Evolutionary conservation across 1,140 invertebrate genomes (phyloP), one percentile per base, ranked within the genome.

Genomic region (Drosophila azteca): DNA sequence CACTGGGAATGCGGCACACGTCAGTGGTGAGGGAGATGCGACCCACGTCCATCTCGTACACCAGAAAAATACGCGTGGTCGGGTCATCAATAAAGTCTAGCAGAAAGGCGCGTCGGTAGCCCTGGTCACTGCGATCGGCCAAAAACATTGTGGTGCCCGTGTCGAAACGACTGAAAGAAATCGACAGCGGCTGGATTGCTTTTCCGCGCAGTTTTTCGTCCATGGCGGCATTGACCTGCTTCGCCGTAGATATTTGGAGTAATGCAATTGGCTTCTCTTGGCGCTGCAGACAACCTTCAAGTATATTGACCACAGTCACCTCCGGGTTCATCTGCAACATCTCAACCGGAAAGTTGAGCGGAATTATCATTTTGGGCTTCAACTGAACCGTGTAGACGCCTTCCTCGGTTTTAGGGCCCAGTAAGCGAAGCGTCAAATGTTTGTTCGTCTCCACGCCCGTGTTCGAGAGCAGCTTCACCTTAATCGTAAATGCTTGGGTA

Each of bases 41-140:
- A 0, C 82, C 82, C 20, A 88, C 75, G 13, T 87, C 82, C 52
- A 88, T 76, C 43, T 88, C 70, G n/a, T 87, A 87, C 3, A 87
- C 71, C 45, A 87, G 39, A 9, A 39, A 82, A 20, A 11, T 62
- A 3, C 51, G 52, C n/a, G 17, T 17, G 0, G 83, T 54, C 13
- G 59, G 0, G 11, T 0, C 35, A 4, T 68, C 57, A 0, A 79
- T 63, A 7, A 35, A 58, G 46, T 76, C 82, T 0, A 87, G n/a
- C n/a, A 87, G 35, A 13, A 88, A 49, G 2, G 63, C 75, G 3
- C 82, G 83, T 0, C 83, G 70, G 52, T 45, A 87, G 22, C 83
- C 82, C 4, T 48, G 3, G 0, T 64, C 31, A 0, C 64, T 88
- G 24, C 41, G 59, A 1, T 79, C 71, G 11, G 82, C 78, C 55